phyloP scores from a whole-genome alignment of 2,113 vertebrate genomes.

The Fulica atra region DNA sequence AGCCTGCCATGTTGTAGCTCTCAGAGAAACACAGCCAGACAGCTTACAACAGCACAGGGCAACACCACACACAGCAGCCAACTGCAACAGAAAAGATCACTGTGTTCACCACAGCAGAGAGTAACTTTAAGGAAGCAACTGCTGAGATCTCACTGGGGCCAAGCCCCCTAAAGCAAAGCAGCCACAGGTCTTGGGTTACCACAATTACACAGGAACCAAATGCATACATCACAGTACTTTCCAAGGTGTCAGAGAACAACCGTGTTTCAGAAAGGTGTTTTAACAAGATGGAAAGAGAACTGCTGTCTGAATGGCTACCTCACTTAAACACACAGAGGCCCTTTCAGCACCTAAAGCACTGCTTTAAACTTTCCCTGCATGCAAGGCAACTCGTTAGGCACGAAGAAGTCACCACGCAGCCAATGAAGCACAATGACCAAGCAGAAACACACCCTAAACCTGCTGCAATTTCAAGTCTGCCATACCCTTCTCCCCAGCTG shows the following conservation, averaged over 20 bases:
- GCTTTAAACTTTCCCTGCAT: not conserved
- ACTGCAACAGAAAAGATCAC: not conserved
- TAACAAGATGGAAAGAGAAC: not conserved
- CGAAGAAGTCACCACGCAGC: not conserved
- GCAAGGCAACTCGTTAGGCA: not conserved
- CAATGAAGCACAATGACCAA: not conserved
- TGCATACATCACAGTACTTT: fast-evolving
- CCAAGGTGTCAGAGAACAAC: not conserved
- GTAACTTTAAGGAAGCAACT: not conserved
- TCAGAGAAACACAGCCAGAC: not conserved
- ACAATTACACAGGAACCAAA: not conserved
- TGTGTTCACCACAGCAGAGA: fast-evolving
- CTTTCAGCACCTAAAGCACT: not conserved
- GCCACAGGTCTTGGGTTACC: too few relatives aligned
- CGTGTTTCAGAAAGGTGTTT: not conserved
- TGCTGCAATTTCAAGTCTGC: not conserved
- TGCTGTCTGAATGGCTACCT: not conserved
- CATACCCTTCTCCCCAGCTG: fast-evolving
- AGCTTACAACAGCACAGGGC: not conserved
- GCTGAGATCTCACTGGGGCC: not conserved
- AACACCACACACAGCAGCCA: fast-evolving
- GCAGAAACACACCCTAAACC: not conserved
- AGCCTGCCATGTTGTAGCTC: not conserved
- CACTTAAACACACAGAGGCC: fast-evolving
- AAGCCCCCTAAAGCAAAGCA: not conserved